Evolutionary conservation across 2,888 invertebrate species (phyloP), one percentile per base, ranked within the genome.

Genomic region (Macrophya annulata): DNA sequence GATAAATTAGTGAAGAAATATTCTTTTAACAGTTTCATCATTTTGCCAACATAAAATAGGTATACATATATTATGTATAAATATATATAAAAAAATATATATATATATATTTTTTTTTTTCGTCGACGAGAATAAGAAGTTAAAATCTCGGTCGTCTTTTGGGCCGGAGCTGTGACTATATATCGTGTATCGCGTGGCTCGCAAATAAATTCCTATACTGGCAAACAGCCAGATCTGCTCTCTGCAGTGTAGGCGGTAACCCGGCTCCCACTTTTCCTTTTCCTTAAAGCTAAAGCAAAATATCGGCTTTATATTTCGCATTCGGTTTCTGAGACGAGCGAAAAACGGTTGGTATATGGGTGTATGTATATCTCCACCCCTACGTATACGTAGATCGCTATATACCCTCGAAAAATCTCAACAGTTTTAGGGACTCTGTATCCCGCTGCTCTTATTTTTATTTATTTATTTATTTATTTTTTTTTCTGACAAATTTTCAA

Each of bases 141-240:
- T 37, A 15, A 81, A 81, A 81, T 81, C 81, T 81, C 43, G 62
- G 81, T 81, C 12, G 59, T 59, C 21, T 81, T 62, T 62, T 5
- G 25, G 21, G 21, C n/a, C 62, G 2, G 5, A 31, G 43, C 37
- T 55, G 55, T 55, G 55, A 81, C 81, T 59, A 62, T 21, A 5
- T 43, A 43, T 45, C 83, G 83, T 71, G 83, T 83, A 83, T 83
- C 83, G 83, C 45, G 9, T 45, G 68, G n/a, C 71, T 83, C 71
- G 87, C 86, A 87, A 87, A 88, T 88, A 88, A 88, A 87, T 88
- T 86, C 85, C 86, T 83, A 81, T 65, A 17, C 85, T 88, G 88
- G 88, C 86, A 55, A 25, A 45, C 59, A 25, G 85, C 88, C 88
- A 88, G 86, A 86, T 87, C 87, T 86, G 86, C 84, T 81, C 77